Evolutionary conservation across 2,888 invertebrate genomes (phyloP), one percentile per base, ranked within the genome.

Genomic region (Drosophila seclusa): DNA sequence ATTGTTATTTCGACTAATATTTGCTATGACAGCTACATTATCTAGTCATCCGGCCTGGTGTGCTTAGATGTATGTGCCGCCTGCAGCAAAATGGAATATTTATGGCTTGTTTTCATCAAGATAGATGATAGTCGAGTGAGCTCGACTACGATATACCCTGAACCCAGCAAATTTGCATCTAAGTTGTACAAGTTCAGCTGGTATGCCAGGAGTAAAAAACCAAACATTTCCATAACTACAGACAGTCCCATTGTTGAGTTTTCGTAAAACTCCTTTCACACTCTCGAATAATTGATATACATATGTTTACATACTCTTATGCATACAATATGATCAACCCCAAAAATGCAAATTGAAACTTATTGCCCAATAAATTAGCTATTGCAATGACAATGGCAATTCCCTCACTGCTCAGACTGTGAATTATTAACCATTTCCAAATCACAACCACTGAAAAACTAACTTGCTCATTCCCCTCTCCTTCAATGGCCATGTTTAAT

Each of bases 401-500:
- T 62, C 4, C 65, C 40, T 70, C 76, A 76, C 66, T 67, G 59
- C 80, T 77, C 72, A 63, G 55, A 63, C 62, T 57, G 78, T 78
- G 82, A 81, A 81, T 78, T 78, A 77, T 78, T 64, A 42, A 36
- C 52, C 78, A 68, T 63, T 72, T 52, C 24, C 48, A 71, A 78
- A 77, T 78, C 82, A 34, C n/a, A 52, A 48, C 38, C 48, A 16
- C 49, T 42, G 40, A 21, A 53, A 49, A n/a, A 34, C 21, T 40
- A 52, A 24, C 24, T 27, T 11, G 18, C 34, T 27, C 55, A 45
- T 13, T 27, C 11, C n/a, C 7, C 38, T 16, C 6, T 16, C 27
- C 16, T 11, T 24, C 42, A 11, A 16, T 38, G 52, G 0, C 70
- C 68, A 57, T 85, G 88, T 65, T 75, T 88, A 86, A 90, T 87